Evolutionary conservation across 2,888 invertebrate species (phyloP), one percentile per base, ranked within the genome.

Genomic region (Amorpha juglandis): DNA sequence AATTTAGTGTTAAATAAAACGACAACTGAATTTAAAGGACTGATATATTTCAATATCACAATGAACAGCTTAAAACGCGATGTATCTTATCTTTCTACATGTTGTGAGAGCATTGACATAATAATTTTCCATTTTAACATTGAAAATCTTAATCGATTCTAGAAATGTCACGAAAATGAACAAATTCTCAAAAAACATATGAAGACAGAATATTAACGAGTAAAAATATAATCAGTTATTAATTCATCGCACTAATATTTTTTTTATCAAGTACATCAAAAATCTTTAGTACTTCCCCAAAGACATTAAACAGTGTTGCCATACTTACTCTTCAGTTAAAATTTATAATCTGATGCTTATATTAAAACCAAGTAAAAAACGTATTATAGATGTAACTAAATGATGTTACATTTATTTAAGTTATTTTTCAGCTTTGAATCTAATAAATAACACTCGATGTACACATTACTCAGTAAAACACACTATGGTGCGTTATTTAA

Each of bases 41-140:
- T 74, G 71, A 73, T 73, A 74, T 73, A 71, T 50, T 74, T 74
- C 71, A 74, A 73, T 74, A 74, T 74, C 74, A 74, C 74, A 74
- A 68, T 69, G 35, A 69, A 73, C 70, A 68, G 70, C 68, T 74
- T 70, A 69, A 52, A 27, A 52, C 33, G 27, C 33, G 27, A 14
- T 27, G 45, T 45, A 51, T 64, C 21, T 68, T 65, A 66, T 52
- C 63, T 33, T 51, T 63, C 58, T 64, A 67, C 19, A 55, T 19
- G 63, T 63, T 50, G 64, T 63, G 65, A 62, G 66, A 58, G 58
- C 19, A 42, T 58, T 42, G 38, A 42, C 38, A n/a, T 19, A 58
- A 42, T 12, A 58, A 42, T 42, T 55, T 27, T 27, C 35, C 35
- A 55, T 55, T 55, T n/a, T n/a, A n/a, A 42, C 16, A 58, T 16